Evolutionary conservation across 1,140 invertebrate genomes (phyloP).

Genomic region (Holotrichia oblita): DNA sequence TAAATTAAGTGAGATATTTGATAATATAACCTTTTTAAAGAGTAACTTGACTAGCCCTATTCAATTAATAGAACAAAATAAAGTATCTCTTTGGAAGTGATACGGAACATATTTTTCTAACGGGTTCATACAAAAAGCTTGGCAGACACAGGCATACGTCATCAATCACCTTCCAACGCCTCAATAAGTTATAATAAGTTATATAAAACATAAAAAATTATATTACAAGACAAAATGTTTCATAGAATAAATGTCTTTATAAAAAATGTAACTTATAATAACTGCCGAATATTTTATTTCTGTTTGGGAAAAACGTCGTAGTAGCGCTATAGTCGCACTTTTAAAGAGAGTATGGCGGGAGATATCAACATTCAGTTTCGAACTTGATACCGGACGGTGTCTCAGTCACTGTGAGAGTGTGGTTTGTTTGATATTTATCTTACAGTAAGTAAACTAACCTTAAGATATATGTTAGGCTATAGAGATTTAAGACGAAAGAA

Average conservation of each 20-base stretch:
- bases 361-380: slow-evolving; percentile 38
- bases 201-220: background rate
- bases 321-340: slow-evolving; percentile 40
- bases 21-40: too few species aligned
- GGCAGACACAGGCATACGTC: too few species aligned
- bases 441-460: slow-evolving; percentile 35
- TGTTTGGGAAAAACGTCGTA: slow-evolving; percentile 26
- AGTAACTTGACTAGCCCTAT: too few species aligned
- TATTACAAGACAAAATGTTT: background rate
- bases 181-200: too few species aligned
- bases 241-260: background rate
- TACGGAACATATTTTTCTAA: too few species aligned
- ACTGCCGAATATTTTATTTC: slow-evolving; percentile 16
- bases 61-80: too few species aligned
- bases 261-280: background rate
- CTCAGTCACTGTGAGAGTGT: slow-evolving; percentile 37
- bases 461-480: background rate
- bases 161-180: too few species aligned
- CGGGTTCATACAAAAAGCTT: too few species aligned
- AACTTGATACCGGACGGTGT: slow-evolving; percentile 38
- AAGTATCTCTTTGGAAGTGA: too few species aligned
- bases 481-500: slow-evolving; percentile 4
- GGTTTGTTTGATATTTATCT: slow-evolving; percentile 38
- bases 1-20: too few species aligned
- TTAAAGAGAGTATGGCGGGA: slow-evolving; percentile 39